Evolutionary conservation across 2,113 vertebrate genomes (phyloP).

Genomic region (Amphiprion ocellaris): DNA sequence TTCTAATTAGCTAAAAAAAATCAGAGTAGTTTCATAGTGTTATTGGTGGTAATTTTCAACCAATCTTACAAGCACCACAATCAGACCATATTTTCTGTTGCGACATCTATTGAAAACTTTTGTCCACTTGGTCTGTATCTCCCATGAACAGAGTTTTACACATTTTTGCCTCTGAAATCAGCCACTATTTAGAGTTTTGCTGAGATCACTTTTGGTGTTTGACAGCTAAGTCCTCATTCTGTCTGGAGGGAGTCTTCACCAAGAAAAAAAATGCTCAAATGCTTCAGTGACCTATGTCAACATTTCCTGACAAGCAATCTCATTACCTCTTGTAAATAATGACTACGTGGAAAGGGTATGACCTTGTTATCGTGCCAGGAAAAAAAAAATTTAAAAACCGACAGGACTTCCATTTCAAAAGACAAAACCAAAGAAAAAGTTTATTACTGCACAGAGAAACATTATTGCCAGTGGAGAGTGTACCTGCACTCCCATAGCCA

Average conservation of each 20-base stretch:
- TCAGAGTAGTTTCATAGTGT: no score
- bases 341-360: conserved; percentile 12
- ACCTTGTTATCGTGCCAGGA: neutral
- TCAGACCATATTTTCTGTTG: no score
- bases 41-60: no score
- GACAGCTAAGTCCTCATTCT: conserved; percentile 9
- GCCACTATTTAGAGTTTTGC: neutral
- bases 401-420: neutral
- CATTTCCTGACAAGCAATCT: conserved; percentile 11
- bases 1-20: no score
- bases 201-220: neutral
- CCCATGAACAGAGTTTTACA: no score
- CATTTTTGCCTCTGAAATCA: neutral
- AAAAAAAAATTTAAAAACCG: neutral
- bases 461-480: no score
- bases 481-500: no score
- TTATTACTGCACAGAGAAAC: neutral
- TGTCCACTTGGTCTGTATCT: no score
- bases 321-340: conserved; percentile 15
- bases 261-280: conserved; percentile 14
- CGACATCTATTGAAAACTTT: no score
- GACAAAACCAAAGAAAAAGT: conserved; percentile 7
- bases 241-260: neutral
- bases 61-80: no score
- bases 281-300: neutral